Base-by-base conservation (phyloP, 2,797 vertebrate species). In the Tiaroga cobitis region DNA sequence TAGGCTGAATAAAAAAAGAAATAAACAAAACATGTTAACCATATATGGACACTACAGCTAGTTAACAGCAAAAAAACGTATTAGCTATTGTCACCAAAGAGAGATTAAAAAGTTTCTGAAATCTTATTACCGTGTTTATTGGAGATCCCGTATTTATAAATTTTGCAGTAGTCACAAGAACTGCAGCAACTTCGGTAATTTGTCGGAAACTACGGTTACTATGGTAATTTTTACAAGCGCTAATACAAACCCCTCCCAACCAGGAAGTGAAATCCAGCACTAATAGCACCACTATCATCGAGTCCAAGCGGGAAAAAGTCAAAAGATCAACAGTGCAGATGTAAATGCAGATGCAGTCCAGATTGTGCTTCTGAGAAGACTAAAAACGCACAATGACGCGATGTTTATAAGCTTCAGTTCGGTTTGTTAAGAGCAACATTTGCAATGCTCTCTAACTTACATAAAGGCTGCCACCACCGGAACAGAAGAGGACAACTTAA, bases 251-350 rank as follows among this genome's bases (percentile, higher is more conserved):
- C 69, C 49, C 69, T 70, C 32, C 80, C 73, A 84, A 86, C 65
- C 89, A 82, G 89, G 89, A 88, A 90, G 87, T 85, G n/a, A 88
- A 86, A 82, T 79, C 51, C 34, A 16, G 29, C 46, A 34, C 21
- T n/a, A n/a, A n/a, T n/a, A n/a, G n/a, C n/a, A n/a, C n/a, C n/a
- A n/a, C n/a, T 39, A 13, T 49, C 19, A 8, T 70, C 41, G 41
- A 46, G 13, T 78, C 37, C 37, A 77, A 19, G 49, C 26, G 46
- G 74, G 46, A 49, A 49, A 81, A 83, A 51, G 46, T 41, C 49
- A 73, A 49, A 9, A 67, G 54, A 65, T 26, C 43, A 65, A 67
- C 43, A 39, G 10, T 75, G 70, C 29, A 49, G 54, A n/a, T 46
- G 68, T 59, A 61, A 73, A 61, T 46, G 16, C 10, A 73, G 26